Evolutionary conservation across 2,888 invertebrate genomes (phyloP).

Genomic region (Drosophila cognata): DNA sequence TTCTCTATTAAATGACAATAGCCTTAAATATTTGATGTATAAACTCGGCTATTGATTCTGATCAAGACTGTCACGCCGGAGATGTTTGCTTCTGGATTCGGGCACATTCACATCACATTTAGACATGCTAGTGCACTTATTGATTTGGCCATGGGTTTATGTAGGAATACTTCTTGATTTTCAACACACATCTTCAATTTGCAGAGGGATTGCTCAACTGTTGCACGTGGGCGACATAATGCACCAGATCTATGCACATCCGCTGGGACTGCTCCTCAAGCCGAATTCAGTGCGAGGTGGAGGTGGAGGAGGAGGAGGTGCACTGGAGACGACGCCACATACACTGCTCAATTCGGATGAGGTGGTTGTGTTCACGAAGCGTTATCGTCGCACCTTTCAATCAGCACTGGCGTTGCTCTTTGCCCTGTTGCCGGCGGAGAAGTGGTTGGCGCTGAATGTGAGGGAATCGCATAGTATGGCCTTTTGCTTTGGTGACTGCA

Average conservation of each 20-base stretch:
- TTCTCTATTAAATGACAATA: neutral
- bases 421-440: constrained; percentile 89
- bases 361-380: constrained; percentile 91
- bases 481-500: constrained; percentile 94
- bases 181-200: neutral
- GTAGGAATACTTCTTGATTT: neutral
- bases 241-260: constrained; percentile 86
- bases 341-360: constrained; percentile 86
- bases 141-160: neutral
- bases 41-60: neutral
- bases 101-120: neutral
- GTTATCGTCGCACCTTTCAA: constrained; percentile 95
- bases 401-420: constrained; percentile 93
- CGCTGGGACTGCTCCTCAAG: constrained; percentile 81
- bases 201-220: constrained; percentile 92
- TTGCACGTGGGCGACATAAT: constrained; percentile 91
- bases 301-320: constrained; percentile 3
- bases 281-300: constrained; percentile 57
- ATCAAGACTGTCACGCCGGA: neutral
- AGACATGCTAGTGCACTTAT: neutral
- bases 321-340: constrained; percentile 80
- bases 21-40: neutral
- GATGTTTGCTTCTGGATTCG: neutral
- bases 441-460: constrained; percentile 88
- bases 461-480: constrained; percentile 92